These are phyloP conservation scores for Dorcus parallelipipedus DNA, from an alignment of 2,888 invertebrate genomes.

Conservation along the genomic window DNA sequence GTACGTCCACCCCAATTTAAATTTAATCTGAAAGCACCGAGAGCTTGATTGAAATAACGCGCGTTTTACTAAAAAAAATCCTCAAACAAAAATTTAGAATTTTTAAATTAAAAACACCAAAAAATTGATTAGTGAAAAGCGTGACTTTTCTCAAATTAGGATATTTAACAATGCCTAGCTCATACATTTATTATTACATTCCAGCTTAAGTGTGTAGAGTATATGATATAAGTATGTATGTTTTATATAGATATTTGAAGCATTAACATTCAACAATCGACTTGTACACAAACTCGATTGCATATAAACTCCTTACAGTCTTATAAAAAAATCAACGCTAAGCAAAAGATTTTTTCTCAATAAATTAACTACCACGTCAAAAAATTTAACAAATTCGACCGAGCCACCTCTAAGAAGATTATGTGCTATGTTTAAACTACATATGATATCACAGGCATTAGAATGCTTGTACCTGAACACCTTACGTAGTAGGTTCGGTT, in stretches of 20 bases:
- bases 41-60: no score
- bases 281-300: neutral
- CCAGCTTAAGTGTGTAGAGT: neutral
- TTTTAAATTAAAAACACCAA: no score
- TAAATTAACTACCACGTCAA: slow-evolving; percentile 13
- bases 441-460: slow-evolving; percentile 30
- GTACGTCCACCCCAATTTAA: no score
- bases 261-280: neutral
- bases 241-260: neutral
- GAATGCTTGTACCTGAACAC: slow-evolving; percentile 28
- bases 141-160: neutral
- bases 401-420: slow-evolving; percentile 15
- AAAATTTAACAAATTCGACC: slow-evolving; percentile 10
- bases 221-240: slow-evolving; percentile 8
- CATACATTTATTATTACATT: neutral
- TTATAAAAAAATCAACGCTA: slow-evolving; percentile 14
- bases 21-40: no score
- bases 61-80: no score
- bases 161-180: slow-evolving; percentile 6
- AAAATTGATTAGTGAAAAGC: no score
- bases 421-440: slow-evolving; percentile 20
- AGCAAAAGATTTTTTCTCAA: slow-evolving; percentile 2
- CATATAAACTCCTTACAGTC: slow-evolving; percentile 18
- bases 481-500: slow-evolving; percentile 21
- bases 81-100: no score